A percentile compares a stretch with the other conserved stretches of the same genome.
These are phyloP conservation scores for Anhinga anhinga DNA, from an alignment of 2,113 vertebrate species.

Conservation along the genomic window DNA sequence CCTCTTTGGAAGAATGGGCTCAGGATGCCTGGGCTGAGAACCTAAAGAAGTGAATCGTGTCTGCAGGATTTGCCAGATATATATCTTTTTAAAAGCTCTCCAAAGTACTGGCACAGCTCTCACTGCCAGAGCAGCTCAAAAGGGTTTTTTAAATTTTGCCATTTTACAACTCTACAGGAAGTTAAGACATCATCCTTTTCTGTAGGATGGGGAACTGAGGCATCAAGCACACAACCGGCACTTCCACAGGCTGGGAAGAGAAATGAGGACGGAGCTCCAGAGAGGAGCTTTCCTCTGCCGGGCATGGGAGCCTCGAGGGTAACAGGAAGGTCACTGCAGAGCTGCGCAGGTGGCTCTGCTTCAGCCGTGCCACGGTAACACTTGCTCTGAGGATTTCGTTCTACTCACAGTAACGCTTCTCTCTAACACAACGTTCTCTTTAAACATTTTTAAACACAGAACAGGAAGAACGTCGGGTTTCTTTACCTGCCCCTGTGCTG, in stretches of 20 bases:
- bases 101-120: background rate
- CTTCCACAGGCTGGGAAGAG: background rate
- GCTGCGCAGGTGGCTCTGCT: background rate
- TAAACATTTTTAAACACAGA: background rate
- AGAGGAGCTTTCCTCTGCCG: background rate
- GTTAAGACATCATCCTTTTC: background rate
- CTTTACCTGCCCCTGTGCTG: conserved; percentile 68
- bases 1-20: background rate
- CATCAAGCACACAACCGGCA: background rate
- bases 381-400: background rate
- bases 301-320: background rate
- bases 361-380: background rate
- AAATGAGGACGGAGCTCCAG: background rate
- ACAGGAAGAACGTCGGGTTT: background rate
- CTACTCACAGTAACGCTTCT: background rate
- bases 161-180: background rate
- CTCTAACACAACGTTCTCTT: background rate
- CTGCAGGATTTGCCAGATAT: background rate
- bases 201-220: background rate
- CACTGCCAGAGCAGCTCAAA: background rate
- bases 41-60: background rate
- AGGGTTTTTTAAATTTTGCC: background rate
- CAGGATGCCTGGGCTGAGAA: background rate
- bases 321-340: background rate
- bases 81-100: background rate